Percentiles rank a stretch among this genome's conserved stretches.
Evolutionary conservation across 2,797 vertebrate genomes (phyloP).

Genomic region (Limnodromus scolopaceus): DNA sequence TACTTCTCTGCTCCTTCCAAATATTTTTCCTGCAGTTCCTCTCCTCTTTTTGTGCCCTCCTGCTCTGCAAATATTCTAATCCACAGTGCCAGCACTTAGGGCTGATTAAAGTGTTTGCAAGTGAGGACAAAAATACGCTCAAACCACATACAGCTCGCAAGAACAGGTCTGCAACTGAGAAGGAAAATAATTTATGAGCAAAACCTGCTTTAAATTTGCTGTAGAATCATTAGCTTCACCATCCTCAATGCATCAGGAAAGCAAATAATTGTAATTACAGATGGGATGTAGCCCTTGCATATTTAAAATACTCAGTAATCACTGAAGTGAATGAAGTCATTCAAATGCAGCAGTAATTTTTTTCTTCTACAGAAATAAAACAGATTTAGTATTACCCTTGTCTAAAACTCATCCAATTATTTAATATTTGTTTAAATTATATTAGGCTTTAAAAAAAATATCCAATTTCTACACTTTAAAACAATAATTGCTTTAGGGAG

Average conservation of each 20-base stretch:
- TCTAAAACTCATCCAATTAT: background rate
- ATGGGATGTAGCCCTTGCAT: background rate
- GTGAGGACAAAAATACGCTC: slow-evolving; percentile 48
- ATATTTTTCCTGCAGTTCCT: background rate
- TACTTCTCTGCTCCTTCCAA: background rate
- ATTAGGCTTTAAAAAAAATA: background rate
- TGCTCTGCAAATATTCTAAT: slow-evolving; percentile 20
- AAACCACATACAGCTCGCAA: background rate
- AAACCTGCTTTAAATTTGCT: slow-evolving; percentile 53
- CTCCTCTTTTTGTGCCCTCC: background rate
- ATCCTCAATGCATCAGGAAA: background rate
- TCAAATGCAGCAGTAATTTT: background rate
- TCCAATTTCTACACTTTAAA: background rate
- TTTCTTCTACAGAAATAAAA: background rate
- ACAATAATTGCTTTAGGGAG: background rate
- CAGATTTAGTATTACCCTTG: background rate
- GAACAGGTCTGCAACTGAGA: background rate
- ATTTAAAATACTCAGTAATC: background rate
- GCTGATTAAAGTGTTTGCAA: slow-evolving; percentile 14
- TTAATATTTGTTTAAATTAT: slow-evolving; percentile 15
- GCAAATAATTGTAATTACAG: background rate
- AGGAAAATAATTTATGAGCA: background rate
- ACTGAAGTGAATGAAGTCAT: background rate
- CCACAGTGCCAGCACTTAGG: background rate
- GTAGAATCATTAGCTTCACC: background rate